Base-by-base conservation (phyloP, 2,113 vertebrate species). In the Clinocottus analis region DNA sequence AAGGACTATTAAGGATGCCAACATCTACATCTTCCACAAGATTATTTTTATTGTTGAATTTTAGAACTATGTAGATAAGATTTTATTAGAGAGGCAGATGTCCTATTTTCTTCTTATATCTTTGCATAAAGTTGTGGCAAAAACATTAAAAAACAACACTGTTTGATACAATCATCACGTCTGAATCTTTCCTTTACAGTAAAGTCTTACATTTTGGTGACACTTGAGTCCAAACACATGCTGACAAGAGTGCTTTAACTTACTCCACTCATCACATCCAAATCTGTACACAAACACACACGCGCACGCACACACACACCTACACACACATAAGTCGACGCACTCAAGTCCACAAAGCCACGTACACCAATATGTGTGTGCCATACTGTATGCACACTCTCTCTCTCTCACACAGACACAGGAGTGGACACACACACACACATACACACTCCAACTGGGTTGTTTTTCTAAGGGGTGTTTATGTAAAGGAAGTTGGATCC, bases 381-480 rank as follows among this genome's bases (percentile, higher is more conserved):
- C 25, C 70, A 41, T 33, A 69, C n/a, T 60, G 64, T 58, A 74
- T 55, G 56, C 55, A 71, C 67, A 17, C 60, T 76, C 43, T 43
- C 72, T 13, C 8, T n/a, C n/a, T n/a, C n/a, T n/a, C n/a, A n/a
- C n/a, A n/a, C n/a, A 8, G 53, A 75, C 47, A 71, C 33, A 73
- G 14, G 53, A 58, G 43, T 11, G 9, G 29, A 79, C 64, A 67
- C 53, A 39, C 69, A 73, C 58, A 49, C 58, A 61, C 72, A 51
- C 65, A 41, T 31, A 8, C 61, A 35, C 65, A 58, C 71, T 89
- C 83, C 83, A 80, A 68, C 71, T 72, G 67, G 72, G 71, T 61
- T 91, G 87, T 93, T 92, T 92, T 91, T 90, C 82, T 87, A 88
- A 89, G 85, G 88, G 60, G 85, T 93, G 92, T 93, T 92, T 93